Conservation (phyloP, 2,113 vertebrate species). For the Tychaedon coryphoeus region DNA sequence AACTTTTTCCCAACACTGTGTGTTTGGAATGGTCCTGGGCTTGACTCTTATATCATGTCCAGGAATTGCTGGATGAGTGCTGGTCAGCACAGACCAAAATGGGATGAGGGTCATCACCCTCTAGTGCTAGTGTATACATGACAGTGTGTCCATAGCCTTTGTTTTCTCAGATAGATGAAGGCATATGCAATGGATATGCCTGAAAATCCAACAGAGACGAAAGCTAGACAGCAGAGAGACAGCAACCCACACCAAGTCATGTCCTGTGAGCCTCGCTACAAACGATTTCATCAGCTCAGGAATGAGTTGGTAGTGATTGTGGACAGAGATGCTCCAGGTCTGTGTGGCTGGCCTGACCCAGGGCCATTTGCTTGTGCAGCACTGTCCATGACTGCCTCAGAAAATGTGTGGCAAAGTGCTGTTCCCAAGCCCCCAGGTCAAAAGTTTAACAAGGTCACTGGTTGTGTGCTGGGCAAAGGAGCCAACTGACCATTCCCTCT, state of each 20-base stretch:
- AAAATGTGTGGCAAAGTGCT: not conserved
- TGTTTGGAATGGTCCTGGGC: not conserved
- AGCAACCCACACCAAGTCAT: not conserved
- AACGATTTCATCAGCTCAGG: not conserved
- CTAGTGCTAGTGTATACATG: not conserved
- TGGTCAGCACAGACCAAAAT: not conserved
- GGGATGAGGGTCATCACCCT: not conserved
- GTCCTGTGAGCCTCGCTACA: not conserved
- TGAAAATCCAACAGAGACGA: not conserved
- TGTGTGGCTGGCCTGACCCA: not conserved
- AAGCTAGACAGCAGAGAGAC: not conserved
- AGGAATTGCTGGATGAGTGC: not conserved
- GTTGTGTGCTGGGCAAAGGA: not conserved
- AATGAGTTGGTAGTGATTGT: not conserved
- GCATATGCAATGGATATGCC: not conserved
- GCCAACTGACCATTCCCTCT: accelerated
- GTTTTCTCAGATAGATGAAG: not conserved
- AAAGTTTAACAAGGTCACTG: not conserved
- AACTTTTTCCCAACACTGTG: not conserved
- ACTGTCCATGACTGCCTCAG: not conserved
- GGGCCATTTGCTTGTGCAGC: not conserved
- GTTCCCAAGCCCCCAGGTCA: not conserved
- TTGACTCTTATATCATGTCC: not conserved
- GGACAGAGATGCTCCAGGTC: not conserved
- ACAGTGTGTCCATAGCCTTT: not conserved